Evolutionary conservation across 2,888 invertebrate genomes (phyloP).

Genomic region (Leucozona laternaria): DNA sequence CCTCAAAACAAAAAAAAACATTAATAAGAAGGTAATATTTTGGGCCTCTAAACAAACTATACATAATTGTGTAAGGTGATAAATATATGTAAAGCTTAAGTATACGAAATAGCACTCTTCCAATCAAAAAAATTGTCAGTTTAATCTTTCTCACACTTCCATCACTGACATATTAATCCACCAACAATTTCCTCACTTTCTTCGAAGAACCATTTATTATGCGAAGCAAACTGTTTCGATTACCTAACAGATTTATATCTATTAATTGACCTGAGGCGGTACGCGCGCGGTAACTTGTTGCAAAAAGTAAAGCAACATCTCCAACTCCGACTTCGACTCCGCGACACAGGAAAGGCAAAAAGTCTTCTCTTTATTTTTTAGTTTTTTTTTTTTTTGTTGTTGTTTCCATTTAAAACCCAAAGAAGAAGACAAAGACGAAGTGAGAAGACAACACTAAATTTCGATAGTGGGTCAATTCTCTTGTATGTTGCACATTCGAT

Average conservation of each 20-base stretch:
- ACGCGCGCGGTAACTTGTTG: slow-evolving; percentile 22
- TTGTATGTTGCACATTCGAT: slow-evolving; percentile 68
- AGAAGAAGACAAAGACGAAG: slow-evolving; percentile 19
- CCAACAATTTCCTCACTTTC: slow-evolving; percentile 66
- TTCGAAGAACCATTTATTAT: slow-evolving; percentile 48
- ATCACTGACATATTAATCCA: slow-evolving; percentile 19
- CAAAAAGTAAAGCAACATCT: slow-evolving; percentile 36
- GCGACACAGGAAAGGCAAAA: slow-evolving; percentile 41
- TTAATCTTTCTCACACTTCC: slow-evolving; percentile 26
- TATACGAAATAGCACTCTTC: background rate
- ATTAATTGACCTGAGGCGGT: slow-evolving; percentile 68
- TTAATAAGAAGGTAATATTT: background rate
- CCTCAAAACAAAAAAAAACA: background rate
- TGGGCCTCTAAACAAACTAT: background rate
- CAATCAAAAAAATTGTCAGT: slow-evolving; percentile 15
- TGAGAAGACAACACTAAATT: slow-evolving; percentile 30
- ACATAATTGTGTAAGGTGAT: background rate
- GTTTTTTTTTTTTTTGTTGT: slow-evolving; percentile 19
- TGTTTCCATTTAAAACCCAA: background rate
- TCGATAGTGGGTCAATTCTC: slow-evolving; percentile 67
- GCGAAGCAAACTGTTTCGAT: slow-evolving; percentile 48
- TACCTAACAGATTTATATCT: slow-evolving; percentile 69
- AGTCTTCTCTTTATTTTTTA: slow-evolving; percentile 28
- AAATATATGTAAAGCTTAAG: background rate
- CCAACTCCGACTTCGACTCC: background rate